Percentiles rank a stretch among this genome's conserved stretches.
Conservation (phyloP, 2,888 invertebrate genomes). For the Nysson spinosus region DNA sequence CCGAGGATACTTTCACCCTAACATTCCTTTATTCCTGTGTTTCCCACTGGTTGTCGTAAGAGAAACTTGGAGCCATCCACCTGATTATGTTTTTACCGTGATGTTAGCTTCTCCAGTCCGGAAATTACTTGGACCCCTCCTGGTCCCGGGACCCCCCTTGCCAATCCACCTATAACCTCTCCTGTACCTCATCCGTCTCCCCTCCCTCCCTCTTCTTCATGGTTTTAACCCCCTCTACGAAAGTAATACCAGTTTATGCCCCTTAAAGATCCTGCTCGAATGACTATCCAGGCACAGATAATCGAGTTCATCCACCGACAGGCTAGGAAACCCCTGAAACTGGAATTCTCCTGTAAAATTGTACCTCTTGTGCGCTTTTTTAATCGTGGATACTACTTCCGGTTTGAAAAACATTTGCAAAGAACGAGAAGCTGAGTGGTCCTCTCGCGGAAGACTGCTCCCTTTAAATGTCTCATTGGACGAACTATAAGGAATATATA, state of each 20-base stretch:
- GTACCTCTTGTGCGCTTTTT: not conserved
- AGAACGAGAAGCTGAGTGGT: too few species aligned
- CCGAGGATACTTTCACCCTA: too few species aligned
- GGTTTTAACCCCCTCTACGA: not conserved
- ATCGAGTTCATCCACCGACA: slow-evolving; percentile 49
- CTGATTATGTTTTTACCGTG: slow-evolving; percentile 64
- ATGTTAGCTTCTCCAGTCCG: slow-evolving; percentile 64
- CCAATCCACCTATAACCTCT: not conserved
- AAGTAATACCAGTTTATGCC: slow-evolving; percentile 54
- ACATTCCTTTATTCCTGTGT: slow-evolving; percentile 11
- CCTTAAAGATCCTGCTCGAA: slow-evolving; percentile 43
- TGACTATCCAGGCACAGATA: slow-evolving; percentile 53
- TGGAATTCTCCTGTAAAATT: not conserved
- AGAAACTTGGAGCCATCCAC: slow-evolving; percentile 56
- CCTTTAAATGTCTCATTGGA: too few species aligned
- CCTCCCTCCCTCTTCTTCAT: not conserved
- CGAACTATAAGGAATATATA: too few species aligned
- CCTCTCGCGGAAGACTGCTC: too few species aligned
- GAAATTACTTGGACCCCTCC: slow-evolving; percentile 67
- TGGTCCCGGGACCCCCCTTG: slow-evolving; percentile 42
- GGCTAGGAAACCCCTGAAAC: slow-evolving; percentile 39
- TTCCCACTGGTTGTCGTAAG: slow-evolving; percentile 16
- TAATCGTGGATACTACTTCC: too few species aligned
- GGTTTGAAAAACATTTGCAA: too few species aligned
- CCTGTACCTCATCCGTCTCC: not conserved